Conservation (phyloP, 2,888 invertebrate species). For the Nomada ferruginata region DNA sequence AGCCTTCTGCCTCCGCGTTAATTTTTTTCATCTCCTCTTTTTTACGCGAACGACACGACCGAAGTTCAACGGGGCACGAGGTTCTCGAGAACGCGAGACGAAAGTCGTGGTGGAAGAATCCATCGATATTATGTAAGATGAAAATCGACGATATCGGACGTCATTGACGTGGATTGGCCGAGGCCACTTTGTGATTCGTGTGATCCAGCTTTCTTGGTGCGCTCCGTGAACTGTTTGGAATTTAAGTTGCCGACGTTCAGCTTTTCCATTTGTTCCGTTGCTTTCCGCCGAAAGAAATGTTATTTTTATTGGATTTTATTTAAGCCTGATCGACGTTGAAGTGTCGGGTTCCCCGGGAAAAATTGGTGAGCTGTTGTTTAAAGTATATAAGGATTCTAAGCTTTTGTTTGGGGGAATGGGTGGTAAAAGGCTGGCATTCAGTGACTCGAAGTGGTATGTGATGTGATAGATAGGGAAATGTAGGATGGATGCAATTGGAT, state of each 20-base stretch:
- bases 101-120: not conserved
- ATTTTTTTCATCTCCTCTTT: constrained; percentile 15
- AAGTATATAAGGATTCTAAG: not conserved
- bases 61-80: constrained; percentile 25
- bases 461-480: not conserved
- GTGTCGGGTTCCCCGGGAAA: too few relatives aligned
- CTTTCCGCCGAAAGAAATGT: not conserved
- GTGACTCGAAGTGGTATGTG: not conserved
- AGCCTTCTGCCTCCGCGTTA: constrained; percentile 24
- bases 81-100: not conserved
- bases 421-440: too few relatives aligned
- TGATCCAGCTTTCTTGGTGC: not conserved
- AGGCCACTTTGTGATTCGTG: not conserved
- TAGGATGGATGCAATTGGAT: not conserved
- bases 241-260: not conserved
- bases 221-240: not conserved
- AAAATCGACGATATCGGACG: constrained; percentile 12
- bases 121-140: constrained; percentile 31
- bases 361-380: too few relatives aligned
- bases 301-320: too few relatives aligned
- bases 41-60: constrained; percentile 23
- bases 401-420: not conserved
- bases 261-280: not conserved
- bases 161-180: constrained; percentile 8
- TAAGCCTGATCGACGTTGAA: too few relatives aligned